A percentile compares a stretch with the other conserved stretches of the same genome.
These are phyloP conservation scores for Choloepus didactylus DNA, from an alignment of 2,797 vertebrate genomes.

Conservation along the genomic window DNA sequence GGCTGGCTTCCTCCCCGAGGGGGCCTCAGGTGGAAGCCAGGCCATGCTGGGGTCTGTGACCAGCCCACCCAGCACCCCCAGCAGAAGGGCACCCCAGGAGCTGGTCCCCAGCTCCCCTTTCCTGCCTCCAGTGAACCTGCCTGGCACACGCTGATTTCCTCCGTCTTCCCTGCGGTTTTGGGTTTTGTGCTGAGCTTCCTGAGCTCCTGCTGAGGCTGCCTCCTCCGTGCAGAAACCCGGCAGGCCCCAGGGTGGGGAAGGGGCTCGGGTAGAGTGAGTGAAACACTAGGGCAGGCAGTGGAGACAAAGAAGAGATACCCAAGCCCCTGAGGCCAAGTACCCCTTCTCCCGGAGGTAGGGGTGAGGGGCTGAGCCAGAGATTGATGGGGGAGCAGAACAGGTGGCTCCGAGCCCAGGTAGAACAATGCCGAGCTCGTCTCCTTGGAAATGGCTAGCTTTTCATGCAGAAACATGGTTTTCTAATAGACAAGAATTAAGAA, in stretches of 20 bases:
- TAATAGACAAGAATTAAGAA: not conserved
- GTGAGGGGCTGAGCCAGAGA: not conserved
- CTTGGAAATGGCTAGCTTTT: not conserved
- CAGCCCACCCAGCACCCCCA: not conserved
- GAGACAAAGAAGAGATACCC: too few species aligned
- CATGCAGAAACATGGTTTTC: not conserved
- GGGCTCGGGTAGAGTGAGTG: not conserved
- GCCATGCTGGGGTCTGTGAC: not conserved
- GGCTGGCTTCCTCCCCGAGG: not conserved
- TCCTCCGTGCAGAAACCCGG: not conserved
- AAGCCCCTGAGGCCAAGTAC: not conserved
- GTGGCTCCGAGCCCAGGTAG: accelerated
- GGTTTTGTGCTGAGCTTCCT: not conserved
- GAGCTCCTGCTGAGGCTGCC: not conserved
- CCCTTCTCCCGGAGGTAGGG: too few species aligned
- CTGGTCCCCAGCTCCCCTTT: accelerated
- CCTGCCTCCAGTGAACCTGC: too few species aligned
- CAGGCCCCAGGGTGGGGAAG: not conserved
- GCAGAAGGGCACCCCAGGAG: not conserved
- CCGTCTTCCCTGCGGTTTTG: accelerated
- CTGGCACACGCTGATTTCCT: not conserved
- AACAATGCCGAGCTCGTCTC: not conserved
- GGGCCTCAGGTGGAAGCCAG: not conserved
- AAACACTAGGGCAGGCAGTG: not conserved
- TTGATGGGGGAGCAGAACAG: accelerated